Percentiles rank a stretch among this genome's conserved stretches.
Evolutionary conservation across 2,113 vertebrate species (phyloP).

Genomic region (Nipponia nippon): DNA sequence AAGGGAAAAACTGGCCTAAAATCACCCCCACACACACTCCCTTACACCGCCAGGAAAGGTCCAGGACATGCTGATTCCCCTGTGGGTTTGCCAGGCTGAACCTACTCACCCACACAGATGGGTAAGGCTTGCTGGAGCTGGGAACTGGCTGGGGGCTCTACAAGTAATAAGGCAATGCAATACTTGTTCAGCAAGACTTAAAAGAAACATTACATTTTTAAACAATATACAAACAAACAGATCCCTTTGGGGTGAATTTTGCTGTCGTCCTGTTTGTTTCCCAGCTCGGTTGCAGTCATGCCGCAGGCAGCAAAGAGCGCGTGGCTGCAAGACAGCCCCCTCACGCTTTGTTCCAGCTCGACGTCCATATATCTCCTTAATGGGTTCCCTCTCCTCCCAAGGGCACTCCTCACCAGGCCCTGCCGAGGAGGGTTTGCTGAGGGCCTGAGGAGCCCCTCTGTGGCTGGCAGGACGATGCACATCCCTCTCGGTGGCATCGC

Average conservation of each 20-base stretch:
- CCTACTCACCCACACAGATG: accelerated
- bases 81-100: neutral
- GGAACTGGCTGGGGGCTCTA: neutral
- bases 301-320: neutral
- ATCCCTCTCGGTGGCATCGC: accelerated
- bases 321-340: accelerated
- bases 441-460: neutral
- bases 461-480: neutral
- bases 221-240: neutral
- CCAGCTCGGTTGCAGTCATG: accelerated
- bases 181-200: neutral
- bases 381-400: neutral
- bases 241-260: neutral
- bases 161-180: neutral
- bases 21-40: accelerated
- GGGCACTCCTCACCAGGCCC: neutral
- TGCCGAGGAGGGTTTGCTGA: accelerated
- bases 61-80: neutral
- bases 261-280: neutral
- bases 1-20: neutral
- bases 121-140: neutral
- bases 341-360: neutral
- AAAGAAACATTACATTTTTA: neutral
- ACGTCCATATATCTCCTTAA: neutral
- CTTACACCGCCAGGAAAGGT: neutral